Evolutionary conservation across 2,888 invertebrate species (phyloP).

Genomic region (Amphiduros pacificus): DNA sequence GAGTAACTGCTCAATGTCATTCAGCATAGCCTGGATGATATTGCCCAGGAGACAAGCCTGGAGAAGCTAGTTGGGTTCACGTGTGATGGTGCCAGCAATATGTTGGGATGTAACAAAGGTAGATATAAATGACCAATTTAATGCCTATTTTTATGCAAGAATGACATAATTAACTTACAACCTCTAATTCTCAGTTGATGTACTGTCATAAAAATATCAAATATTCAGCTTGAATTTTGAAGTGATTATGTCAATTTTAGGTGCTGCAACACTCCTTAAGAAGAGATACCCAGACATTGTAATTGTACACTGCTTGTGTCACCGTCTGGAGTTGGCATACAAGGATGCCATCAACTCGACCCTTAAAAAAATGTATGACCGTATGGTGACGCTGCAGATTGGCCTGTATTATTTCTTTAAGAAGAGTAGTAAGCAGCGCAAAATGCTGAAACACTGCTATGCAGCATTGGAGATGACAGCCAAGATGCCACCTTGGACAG

Average conservation of each 20-base stretch:
- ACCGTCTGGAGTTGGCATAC: not conserved
- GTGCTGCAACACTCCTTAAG: not conserved
- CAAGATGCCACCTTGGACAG: not conserved
- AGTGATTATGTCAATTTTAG: too few relatives aligned
- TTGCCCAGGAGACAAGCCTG: not conserved
- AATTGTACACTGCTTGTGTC: not conserved
- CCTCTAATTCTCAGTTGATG: too few relatives aligned
- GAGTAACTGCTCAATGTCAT: not conserved
- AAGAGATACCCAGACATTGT: not conserved
- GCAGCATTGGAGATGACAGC: not conserved
- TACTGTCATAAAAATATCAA: too few relatives aligned
- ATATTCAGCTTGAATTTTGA: too few relatives aligned
- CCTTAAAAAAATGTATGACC: not conserved
- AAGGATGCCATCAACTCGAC: not conserved
- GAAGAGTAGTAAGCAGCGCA: not conserved
- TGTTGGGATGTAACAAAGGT: not conserved
- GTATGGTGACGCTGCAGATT: not conserved
- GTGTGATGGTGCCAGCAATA: not conserved
- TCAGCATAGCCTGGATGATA: not conserved
- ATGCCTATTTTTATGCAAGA: too few relatives aligned
- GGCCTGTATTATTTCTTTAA: not conserved
- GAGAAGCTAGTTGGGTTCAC: not conserved
- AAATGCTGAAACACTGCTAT: not conserved
- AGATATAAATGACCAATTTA: too few relatives aligned
- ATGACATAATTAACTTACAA: too few relatives aligned